These are phyloP conservation scores for Bos indicus DNA, from an alignment of 2,113 vertebrate genomes.

Conservation along the genomic window DNA sequence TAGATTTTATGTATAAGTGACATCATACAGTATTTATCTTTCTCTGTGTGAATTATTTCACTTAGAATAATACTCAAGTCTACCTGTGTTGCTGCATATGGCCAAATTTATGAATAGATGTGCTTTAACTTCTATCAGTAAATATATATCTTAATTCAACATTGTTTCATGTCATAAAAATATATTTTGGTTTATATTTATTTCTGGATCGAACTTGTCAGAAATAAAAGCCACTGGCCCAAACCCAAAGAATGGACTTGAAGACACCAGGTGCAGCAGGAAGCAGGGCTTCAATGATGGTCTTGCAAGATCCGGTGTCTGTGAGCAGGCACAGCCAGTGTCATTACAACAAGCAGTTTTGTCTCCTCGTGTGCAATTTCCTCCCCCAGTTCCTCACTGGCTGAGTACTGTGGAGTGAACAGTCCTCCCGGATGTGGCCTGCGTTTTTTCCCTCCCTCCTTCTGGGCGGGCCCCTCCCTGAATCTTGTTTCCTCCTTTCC, in stretches of 20 bases:
- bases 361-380: accelerated
- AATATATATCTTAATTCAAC: not conserved
- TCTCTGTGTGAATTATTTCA: not conserved
- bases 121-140: not conserved
- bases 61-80: not conserved
- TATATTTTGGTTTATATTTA: not conserved
- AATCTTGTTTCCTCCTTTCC: not conserved
- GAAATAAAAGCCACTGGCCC: not conserved
- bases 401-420: not conserved
- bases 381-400: not conserved
- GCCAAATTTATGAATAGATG: not conserved
- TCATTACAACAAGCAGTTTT: not conserved
- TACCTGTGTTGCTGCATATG: not conserved
- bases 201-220: not conserved
- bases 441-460: not conserved
- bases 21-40: not conserved
- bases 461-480: not conserved
- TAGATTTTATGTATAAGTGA: not conserved
- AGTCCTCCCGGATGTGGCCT: not conserved
- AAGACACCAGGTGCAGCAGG: not conserved
- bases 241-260: not conserved
- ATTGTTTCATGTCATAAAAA: not conserved
- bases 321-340: not conserved
- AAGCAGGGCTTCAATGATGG: not conserved
- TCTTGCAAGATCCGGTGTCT: not conserved